A percentile compares a stretch with the other conserved stretches of the same genome.
Evolutionary conservation across 1,140 invertebrate genomes (phyloP).

Genomic region (Rhopalosiphum maidis): DNA sequence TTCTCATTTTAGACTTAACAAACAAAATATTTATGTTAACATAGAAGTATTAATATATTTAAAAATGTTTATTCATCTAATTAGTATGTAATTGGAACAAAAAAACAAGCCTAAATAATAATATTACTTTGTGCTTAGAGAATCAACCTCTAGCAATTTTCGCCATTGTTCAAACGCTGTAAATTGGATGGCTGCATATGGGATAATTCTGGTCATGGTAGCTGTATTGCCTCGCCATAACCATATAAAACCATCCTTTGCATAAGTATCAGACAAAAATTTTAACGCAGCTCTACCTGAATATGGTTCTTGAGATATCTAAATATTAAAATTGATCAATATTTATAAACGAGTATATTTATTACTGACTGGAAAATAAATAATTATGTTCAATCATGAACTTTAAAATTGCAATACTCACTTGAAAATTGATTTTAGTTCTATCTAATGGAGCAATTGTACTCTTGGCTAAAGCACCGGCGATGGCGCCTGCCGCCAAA

Average conservation of each 20-base stretch:
- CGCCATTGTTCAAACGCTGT: conserved; percentile 97
- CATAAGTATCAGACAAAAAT: conserved; percentile 77
- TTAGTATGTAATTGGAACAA: background rate
- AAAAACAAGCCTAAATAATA: background rate
- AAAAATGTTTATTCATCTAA: background rate
- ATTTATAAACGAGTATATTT: background rate
- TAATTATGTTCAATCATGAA: background rate
- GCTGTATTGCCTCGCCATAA: conserved; percentile 98
- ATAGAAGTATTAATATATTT: background rate
- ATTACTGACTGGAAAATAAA: conserved; percentile 16
- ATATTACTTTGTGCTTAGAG: conserved; percentile 40
- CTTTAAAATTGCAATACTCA: conserved; percentile 61
- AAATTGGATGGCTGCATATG: conserved; percentile 97
- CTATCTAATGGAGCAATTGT: conserved; percentile 95
- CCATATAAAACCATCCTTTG: conserved; percentile 78
- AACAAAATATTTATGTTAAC: background rate
- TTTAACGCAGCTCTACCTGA: conserved; percentile 77
- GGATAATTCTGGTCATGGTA: conserved; percentile 95
- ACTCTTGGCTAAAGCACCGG: conserved; percentile 95
- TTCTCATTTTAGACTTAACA: background rate
- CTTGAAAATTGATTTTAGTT: conserved; percentile 98
- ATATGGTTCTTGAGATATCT: conserved; percentile 74
- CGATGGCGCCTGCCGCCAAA: conserved; percentile 80
- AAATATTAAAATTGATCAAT: conserved; percentile 44
- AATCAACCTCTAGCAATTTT: conserved; percentile 75